A percentile compares a stretch with the other conserved stretches of the same genome.
These are phyloP conservation scores for Bombus impatiens DNA, from an alignment of 1,140 invertebrate species.

Conservation along the genomic window DNA sequence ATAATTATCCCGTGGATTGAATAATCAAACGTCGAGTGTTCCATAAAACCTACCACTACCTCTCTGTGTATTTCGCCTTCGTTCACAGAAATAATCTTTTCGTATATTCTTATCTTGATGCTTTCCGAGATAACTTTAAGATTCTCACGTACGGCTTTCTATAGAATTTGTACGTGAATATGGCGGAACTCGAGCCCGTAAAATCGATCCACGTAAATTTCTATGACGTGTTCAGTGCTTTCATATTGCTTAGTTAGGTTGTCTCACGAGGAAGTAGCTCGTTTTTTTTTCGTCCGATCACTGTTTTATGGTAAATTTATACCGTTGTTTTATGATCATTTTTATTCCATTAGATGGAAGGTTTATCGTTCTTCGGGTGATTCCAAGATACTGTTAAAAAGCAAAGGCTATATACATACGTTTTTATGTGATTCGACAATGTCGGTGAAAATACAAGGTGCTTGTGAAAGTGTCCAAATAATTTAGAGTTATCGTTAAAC, in stretches of 20 bases:
- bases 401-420: too few species aligned
- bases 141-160: too few species aligned
- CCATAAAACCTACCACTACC: neutral
- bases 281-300: neutral
- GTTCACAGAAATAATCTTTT: too few species aligned
- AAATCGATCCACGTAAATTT: neutral
- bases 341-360: neutral
- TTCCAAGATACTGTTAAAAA: neutral
- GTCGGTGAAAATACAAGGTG: neutral
- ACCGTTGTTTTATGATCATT: neutral
- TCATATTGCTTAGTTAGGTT: neutral
- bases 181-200: too few species aligned
- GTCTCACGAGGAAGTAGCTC: neutral
- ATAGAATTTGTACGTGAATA: too few species aligned
- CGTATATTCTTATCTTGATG: too few species aligned
- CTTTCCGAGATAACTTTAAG: too few species aligned
- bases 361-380: neutral
- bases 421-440: neutral
- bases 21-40: neutral
- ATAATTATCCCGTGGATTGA: constrained; percentile 16
- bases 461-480: neutral
- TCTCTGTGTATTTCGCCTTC: neutral
- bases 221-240: neutral
- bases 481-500: neutral
- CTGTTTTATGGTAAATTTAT: neutral